Percentiles rank a stretch among this genome's conserved stretches.
These are phyloP conservation scores for Galago senegalensis DNA, from an alignment of 2,797 vertebrate genomes.

Conservation along the genomic window DNA sequence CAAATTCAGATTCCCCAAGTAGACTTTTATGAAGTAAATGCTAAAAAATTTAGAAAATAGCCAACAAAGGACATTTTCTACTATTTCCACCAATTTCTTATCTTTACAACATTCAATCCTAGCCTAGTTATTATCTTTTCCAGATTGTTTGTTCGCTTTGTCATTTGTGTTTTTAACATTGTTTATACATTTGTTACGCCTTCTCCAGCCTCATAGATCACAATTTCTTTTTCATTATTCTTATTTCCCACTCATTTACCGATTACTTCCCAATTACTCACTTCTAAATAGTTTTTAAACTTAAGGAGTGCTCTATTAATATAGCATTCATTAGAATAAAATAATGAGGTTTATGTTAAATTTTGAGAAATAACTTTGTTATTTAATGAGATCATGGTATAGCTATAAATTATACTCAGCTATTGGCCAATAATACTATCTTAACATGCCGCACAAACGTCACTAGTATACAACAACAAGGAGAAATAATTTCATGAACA, in stretches of 20 bases:
- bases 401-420: constrained; percentile 3
- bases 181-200: background rate
- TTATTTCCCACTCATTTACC: constrained; percentile 28
- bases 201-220: background rate
- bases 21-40: constrained; percentile 13
- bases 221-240: constrained; percentile 25
- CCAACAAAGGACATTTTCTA: background rate
- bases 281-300: constrained; percentile 55
- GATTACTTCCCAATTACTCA: constrained; percentile 41
- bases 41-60: constrained; percentile 14
- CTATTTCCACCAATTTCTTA: constrained; percentile 27
- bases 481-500: background rate
- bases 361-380: background rate
- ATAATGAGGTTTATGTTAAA: background rate
- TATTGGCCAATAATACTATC: background rate
- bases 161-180: constrained; percentile 38
- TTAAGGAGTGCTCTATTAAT: background rate
- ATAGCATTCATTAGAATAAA: background rate
- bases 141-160: background rate
- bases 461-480: background rate
- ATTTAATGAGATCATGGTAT: constrained; percentile 19
- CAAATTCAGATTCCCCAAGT: constrained; percentile 39
- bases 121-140: constrained; percentile 20
- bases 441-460: background rate
- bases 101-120: constrained; percentile 20